Conservation (phyloP, 2,113 vertebrate species). For the Ciconia maguari region DNA sequence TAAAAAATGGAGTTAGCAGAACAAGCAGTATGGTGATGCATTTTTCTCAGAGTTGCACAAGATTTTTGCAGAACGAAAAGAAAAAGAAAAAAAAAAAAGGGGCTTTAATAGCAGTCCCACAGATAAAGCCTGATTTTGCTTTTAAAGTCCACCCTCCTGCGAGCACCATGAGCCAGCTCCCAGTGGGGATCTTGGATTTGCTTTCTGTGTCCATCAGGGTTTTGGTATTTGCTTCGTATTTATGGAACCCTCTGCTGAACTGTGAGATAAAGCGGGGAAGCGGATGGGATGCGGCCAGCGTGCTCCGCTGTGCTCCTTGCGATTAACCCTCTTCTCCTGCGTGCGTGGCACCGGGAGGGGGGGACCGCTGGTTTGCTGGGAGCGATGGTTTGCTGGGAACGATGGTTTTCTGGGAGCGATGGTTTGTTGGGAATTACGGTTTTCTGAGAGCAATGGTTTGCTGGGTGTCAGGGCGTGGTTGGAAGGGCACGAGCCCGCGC, state of each 20-base stretch:
- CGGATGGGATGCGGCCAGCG: background rate
- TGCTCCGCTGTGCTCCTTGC: background rate
- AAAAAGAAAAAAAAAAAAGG: background rate
- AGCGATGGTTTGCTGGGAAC: fast-evolving
- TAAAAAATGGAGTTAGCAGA: background rate
- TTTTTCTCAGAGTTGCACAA: background rate
- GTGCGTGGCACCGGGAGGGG: fast-evolving
- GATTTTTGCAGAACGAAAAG: background rate
- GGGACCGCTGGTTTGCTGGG: background rate
- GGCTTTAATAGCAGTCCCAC: background rate
- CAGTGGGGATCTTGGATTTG: conserved; percentile 11
- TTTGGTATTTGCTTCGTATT: conserved; percentile 43
- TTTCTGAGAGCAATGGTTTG: background rate
- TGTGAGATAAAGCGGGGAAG: background rate
- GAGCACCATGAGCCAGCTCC: background rate
- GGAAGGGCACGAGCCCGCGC: fast-evolving
- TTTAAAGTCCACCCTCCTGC: conserved; percentile 9
- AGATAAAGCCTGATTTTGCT: conserved; percentile 1
- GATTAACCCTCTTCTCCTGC: background rate
- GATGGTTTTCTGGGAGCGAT: fast-evolving
- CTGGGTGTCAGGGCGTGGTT: background rate
- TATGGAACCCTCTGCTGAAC: conserved; percentile 24
- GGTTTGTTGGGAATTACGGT: background rate
- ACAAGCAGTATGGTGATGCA: background rate
- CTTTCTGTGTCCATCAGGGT: conserved; percentile 4